phyloP scores from a whole-genome alignment of 2,888 invertebrate species.

The Phortica okadai region DNA sequence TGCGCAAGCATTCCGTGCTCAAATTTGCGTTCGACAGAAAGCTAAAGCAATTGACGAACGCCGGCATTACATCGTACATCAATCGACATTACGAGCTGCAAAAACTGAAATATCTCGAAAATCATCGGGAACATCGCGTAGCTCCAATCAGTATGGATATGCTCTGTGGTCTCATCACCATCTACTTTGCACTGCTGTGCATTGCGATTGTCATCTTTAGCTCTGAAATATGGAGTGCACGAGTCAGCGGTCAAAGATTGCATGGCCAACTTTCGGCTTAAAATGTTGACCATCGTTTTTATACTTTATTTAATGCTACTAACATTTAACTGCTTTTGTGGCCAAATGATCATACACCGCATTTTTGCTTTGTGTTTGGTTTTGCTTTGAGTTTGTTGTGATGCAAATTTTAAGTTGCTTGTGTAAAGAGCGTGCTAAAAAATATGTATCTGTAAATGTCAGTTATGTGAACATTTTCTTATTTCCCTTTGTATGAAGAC shows the following conservation, averaged over 20 bases:
- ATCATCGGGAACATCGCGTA: neutral
- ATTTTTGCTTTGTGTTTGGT: too few relatives aligned
- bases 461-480: neutral
- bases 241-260: too few relatives aligned
- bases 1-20: constrained; percentile 61
- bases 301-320: too few relatives aligned
- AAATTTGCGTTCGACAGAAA: constrained; percentile 59
- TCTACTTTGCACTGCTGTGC: neutral
- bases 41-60: constrained; percentile 56
- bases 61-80: constrained; percentile 59
- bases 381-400: neutral
- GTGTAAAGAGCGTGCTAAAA: neutral
- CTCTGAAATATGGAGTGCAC: constrained; percentile 26
- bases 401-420: neutral
- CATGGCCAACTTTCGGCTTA: too few relatives aligned
- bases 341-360: too few relatives aligned
- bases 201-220: constrained; percentile 31
- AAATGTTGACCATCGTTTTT: too few relatives aligned
- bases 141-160: neutral
- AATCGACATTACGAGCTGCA: constrained; percentile 38
- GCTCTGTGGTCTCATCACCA: constrained; percentile 21
- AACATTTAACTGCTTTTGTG: too few relatives aligned
- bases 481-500: too few relatives aligned
- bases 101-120: neutral
- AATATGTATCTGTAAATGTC: neutral